A percentile compares a stretch with the other conserved stretches of the same genome.
These are phyloP conservation scores for Drosophila pectinifera DNA, from an alignment of 1,140 invertebrate genomes.

Conservation along the genomic window DNA sequence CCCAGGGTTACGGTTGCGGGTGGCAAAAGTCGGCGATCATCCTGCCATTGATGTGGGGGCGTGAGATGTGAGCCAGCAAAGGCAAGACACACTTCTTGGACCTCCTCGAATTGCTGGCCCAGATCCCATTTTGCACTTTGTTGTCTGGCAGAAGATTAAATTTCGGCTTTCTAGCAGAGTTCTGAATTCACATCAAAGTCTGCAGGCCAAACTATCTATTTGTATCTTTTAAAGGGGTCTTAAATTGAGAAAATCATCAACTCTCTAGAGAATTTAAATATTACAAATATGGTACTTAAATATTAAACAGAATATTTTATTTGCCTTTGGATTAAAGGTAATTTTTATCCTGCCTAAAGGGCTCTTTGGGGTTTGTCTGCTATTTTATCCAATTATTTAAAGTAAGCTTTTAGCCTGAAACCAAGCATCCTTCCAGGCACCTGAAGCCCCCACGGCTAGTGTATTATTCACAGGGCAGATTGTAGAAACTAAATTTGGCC, in stretches of 20 bases:
- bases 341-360: not conserved
- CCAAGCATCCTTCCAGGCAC: constrained; percentile 1
- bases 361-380: not conserved
- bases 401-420: not conserved
- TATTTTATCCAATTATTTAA: constrained; percentile 3
- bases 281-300: too few species aligned
- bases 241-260: not conserved
- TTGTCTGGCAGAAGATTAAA: constrained; percentile 42
- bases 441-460: constrained; percentile 17
- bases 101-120: constrained; percentile 1
- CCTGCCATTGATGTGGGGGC: constrained; percentile 25
- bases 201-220: not conserved
- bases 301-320: not conserved
- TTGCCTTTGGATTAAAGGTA: not conserved
- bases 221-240: too few species aligned
- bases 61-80: constrained; percentile 19
- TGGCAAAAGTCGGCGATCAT: constrained; percentile 63
- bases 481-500: constrained; percentile 37
- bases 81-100: not conserved
- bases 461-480: constrained; percentile 39
- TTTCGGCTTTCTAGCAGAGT: constrained; percentile 4
- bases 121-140: constrained; percentile 31
- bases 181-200: constrained; percentile 6
- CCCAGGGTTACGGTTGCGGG: constrained; percentile 56
- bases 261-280: not conserved